Evolutionary conservation across 1,140 invertebrate species (phyloP).

Genomic region (Drosophila murphyi): DNA sequence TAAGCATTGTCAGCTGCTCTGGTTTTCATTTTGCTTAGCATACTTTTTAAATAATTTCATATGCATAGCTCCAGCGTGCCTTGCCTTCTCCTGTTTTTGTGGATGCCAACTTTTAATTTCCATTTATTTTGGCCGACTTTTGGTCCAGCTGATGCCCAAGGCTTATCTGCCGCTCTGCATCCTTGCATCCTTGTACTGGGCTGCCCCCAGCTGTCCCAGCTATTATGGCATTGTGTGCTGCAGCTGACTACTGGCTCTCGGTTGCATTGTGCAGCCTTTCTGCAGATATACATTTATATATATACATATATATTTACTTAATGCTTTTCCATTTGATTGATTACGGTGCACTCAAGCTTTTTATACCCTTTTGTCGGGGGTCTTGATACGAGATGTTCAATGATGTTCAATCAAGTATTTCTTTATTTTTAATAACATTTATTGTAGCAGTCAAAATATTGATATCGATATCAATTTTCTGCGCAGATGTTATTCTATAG

Average conservation of each 20-base stretch:
- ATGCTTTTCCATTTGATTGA: conserved; percentile 65
- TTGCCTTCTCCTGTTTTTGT: conserved; percentile 10
- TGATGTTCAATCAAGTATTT: neutral
- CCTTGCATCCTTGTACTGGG: neutral
- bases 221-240: conserved; percentile 42
- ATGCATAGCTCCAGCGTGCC: conserved; percentile 36
- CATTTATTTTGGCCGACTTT: conserved; percentile 66
- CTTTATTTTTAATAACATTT: too few relatives aligned
- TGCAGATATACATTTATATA: conserved; percentile 45
- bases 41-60: conserved; percentile 19
- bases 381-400: neutral
- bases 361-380: neutral
- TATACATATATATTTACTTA: conserved; percentile 3
- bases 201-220: neutral
- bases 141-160: conserved; percentile 33
- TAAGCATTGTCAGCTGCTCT: conserved; percentile 32
- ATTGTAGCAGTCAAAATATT: too few relatives aligned
- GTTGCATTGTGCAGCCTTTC: conserved; percentile 41
- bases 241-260: conserved; percentile 18
- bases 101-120: conserved; percentile 67
- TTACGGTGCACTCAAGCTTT: conserved; percentile 9
- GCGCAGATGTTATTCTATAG: too few relatives aligned
- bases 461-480: too few relatives aligned
- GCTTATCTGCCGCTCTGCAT: conserved; percentile 46
- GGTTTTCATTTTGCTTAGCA: conserved; percentile 18